Evolutionary conservation across 2,888 invertebrate genomes (phyloP).

Genomic region (Agapostemon virescens): DNA sequence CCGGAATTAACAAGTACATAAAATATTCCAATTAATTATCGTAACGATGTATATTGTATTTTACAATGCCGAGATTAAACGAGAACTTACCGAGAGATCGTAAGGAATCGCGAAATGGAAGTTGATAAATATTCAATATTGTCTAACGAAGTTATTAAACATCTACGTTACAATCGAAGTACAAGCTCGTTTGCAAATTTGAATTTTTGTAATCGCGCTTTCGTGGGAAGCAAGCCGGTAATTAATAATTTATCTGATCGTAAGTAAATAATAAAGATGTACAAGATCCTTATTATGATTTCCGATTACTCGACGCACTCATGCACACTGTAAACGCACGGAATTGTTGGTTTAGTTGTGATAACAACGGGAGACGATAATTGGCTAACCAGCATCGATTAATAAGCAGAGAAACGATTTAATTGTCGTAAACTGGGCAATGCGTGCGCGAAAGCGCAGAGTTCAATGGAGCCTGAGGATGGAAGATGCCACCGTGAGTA

Average conservation of each 20-base stretch:
- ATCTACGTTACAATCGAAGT: background rate
- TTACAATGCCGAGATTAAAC: background rate
- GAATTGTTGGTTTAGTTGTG: background rate
- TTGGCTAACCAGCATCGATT: conserved; percentile 31
- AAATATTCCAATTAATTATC: background rate
- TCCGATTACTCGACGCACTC: background rate
- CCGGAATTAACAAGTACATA: background rate
- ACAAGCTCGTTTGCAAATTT: background rate
- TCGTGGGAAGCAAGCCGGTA: background rate
- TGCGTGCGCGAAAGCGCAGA: background rate
- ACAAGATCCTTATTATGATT: background rate
- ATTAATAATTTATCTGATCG: background rate
- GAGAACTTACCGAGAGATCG: no score
- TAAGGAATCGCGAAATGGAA: background rate
- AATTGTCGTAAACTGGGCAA: conserved; percentile 30
- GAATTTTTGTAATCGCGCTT: background rate
- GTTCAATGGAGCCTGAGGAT: background rate
- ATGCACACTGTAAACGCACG: background rate
- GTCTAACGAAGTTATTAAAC: background rate
- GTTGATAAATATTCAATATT: conserved; percentile 5
- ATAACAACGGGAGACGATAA: conserved; percentile 12
- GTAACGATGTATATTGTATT: background rate
- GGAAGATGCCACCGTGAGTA: conserved; percentile 22
- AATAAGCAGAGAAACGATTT: conserved; percentile 23
- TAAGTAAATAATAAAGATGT: background rate